Conservation (phyloP, 2,113 vertebrate genomes). For the Sus scrofa region T2T-Sscrofa CM000814.6:20843001-20843500, state of each 20-base stretch:
- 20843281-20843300: background rate
- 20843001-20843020: too few species aligned
- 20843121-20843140: background rate
- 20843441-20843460: background rate
- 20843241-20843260: background rate
- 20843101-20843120: background rate
- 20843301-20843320: slow-evolving; percentile 21
- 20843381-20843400: slow-evolving; percentile 42
- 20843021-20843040: background rate
- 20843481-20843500: background rate
- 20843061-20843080: background rate
- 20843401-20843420: background rate
- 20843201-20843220: background rate
- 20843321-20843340: slow-evolving; percentile 68
- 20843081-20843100: background rate
- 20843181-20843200: background rate
- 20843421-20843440: background rate
- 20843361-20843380: slow-evolving; percentile 52
- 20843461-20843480: background rate
- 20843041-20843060: background rate
- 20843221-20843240: background rate
- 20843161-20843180: too few species aligned
- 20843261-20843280: slow-evolving; percentile 42
- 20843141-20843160: background rate
- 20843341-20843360: slow-evolving; percentile 40